Evolutionary conservation across 1,140 invertebrate genomes (phyloP), one percentile per base, ranked within the genome.

Genomic region (Triops longicaudatus): DNA sequence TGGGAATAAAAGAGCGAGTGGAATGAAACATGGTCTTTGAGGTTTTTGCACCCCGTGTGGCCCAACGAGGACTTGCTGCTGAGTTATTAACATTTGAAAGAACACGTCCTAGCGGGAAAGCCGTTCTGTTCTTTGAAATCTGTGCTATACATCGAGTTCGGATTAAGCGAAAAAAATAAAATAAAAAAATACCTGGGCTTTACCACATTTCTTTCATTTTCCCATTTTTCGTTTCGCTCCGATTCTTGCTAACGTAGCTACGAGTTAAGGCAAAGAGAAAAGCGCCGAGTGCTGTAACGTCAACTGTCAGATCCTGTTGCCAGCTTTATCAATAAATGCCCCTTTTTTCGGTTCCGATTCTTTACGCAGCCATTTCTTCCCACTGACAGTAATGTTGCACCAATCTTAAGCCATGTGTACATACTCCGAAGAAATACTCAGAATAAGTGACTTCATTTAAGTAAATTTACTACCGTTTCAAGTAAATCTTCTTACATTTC

Each of bases 1-100:
- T 22, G 22, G 43, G 6, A 63, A 63, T 63, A 63, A 63, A 22
- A 63, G 50, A 63, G 31, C 31, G 31, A 63, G 6, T 63, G 50
- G 14, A 63, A 63, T 63, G 50, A 63, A 22, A 63, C 17, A 63
- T 17, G 17, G 17, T 17, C 17, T n/a, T 63, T 63, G 14, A 0
- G 22, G 50, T 63, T 63, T 63, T 63, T 63, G n/a, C 50, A 12
- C 50, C 50, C 31, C 50, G 4, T 14, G 50, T 63, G 50, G 50
- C 31, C 31, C 31, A 37, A 37, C 2, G 31, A 37, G 50, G 50
- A 63, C 50, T 63, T 63, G 50, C 50, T 63, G 50, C 50, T 63
- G 50, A 22, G 50, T 22, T 63, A 63, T 63, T 63, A 63, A 63
- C 50, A 63, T 63, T 17, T 63, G 50, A 63, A 63, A 63, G 50